These are phyloP conservation scores for Sarcophaga carnaria DNA, from an alignment of 2,888 invertebrate species.

Conservation along the genomic window DNA sequence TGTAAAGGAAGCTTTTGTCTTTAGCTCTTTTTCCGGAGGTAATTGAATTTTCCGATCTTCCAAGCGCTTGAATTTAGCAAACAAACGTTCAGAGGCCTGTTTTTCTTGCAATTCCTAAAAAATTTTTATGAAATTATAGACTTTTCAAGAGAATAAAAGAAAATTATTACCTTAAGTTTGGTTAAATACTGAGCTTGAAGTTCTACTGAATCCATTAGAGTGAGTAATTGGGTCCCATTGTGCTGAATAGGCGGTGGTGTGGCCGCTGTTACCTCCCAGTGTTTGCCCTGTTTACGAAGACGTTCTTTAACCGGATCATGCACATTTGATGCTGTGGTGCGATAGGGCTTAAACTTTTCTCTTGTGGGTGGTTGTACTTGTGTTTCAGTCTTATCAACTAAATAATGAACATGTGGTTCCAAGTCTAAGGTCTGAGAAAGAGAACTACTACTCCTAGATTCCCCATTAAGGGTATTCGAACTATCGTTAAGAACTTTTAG, in stretches of 20 bases:
- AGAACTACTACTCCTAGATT: constrained; percentile 47
- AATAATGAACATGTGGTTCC: constrained; percentile 78
- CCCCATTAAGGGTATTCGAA: constrained; percentile 27
- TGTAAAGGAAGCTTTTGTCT: constrained; percentile 75
- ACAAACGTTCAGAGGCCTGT: constrained; percentile 78
- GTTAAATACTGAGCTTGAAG: constrained; percentile 77
- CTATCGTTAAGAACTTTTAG: constrained; percentile 46
- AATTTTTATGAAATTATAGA: not conserved
- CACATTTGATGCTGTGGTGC: constrained; percentile 79
- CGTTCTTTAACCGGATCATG: constrained; percentile 80
- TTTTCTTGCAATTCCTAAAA: constrained; percentile 76
- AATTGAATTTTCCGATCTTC: constrained; percentile 67
- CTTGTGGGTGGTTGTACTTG: constrained; percentile 64
- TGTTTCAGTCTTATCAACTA: constrained; percentile 77
- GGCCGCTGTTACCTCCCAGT: constrained; percentile 81
- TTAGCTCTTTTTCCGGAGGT: constrained; percentile 73
- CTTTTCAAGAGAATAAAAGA: not conserved
- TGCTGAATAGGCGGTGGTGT: constrained; percentile 80
- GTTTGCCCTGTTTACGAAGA: constrained; percentile 75
- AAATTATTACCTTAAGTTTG: constrained; percentile 76
- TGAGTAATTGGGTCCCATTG: constrained; percentile 75
- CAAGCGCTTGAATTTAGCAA: constrained; percentile 70
- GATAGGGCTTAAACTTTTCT: constrained; percentile 79
- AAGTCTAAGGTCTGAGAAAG: constrained; percentile 57
- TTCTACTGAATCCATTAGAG: constrained; percentile 78